These are phyloP conservation scores for Drosophila pseudoananassae DNA, from an alignment of 1,140 invertebrate genomes.

Conservation along the genomic window DNA sequence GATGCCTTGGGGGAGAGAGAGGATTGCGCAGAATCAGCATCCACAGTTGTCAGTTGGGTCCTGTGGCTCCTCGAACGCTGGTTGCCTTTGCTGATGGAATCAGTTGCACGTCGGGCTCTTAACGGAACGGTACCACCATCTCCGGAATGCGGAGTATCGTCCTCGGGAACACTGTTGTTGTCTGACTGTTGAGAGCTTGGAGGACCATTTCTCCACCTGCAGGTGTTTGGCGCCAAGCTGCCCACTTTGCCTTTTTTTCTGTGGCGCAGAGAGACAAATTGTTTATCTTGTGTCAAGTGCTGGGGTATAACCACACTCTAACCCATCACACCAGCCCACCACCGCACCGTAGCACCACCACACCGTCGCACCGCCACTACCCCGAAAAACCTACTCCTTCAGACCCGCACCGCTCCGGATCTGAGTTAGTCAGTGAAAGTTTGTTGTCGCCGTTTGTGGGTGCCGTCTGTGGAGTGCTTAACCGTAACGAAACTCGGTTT, in stretches of 20 bases:
- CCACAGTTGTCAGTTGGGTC: slow-evolving; percentile 31
- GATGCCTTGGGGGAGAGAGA: neutral
- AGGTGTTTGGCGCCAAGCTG: slow-evolving; percentile 80
- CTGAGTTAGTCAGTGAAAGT: slow-evolving; percentile 45
- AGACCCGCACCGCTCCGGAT: neutral
- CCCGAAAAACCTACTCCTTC: neutral
- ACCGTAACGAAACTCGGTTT: slow-evolving; percentile 50
- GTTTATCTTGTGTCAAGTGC: slow-evolving; percentile 80
- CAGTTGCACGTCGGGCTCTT: slow-evolving; percentile 47
- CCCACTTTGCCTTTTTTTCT: slow-evolving; percentile 57
- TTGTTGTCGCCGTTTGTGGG: slow-evolving; percentile 61
- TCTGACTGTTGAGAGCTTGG: slow-evolving; percentile 13
- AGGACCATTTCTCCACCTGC: slow-evolving; percentile 20
- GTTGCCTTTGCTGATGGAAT: slow-evolving; percentile 15
- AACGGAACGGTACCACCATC: slow-evolving; percentile 40
- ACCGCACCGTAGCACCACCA: slow-evolving; percentile 8
- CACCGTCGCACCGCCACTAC: neutral
- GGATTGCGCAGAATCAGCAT: slow-evolving; percentile 54
- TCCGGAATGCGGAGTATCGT: slow-evolving; percentile 36
- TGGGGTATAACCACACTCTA: slow-evolving; percentile 26
- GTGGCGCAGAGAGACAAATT: slow-evolving; percentile 71
- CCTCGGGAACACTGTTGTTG: slow-evolving; percentile 2
- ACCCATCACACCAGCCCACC: slow-evolving; percentile 7
- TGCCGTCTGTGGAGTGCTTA: slow-evolving; percentile 65
- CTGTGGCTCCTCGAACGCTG: neutral